Base-by-base conservation (phyloP, 2,113 vertebrate genomes). In the Drymodes brunneopygia region DNA sequence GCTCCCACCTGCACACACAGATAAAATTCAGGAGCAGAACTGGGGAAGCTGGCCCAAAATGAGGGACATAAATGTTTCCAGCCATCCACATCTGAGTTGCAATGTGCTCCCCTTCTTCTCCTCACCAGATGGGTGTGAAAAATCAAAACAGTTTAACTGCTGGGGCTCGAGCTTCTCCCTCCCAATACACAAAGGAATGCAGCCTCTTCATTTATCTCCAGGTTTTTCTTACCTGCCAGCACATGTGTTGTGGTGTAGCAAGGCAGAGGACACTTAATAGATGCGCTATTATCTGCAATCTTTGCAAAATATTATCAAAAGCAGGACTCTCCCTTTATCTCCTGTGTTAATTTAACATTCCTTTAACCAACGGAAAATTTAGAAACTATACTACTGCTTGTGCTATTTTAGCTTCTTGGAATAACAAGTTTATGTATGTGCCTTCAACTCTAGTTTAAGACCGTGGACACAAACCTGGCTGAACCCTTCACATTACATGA, bases 391-490 rank as follows among this genome's bases (percentile, higher is more conserved):
- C 5, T 40, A 57, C 19, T 67, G 38, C 53, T 91, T 69, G 57
- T 72, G 8, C 27, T 86, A 21, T 45, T 80, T 75, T 42, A 72
- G 11, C 21, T 38, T 64, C n/a, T 56, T 86, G 60, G 58, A 91
- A 65, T 31, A 85, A 85, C 23, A 80, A 25, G 29, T 13, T 90
- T 78, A 10, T 19, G 16, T n/a, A 35, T 4, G 11, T 51, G 53
- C 20, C 54, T 81, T 54, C 42, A 79, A 45, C 8, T 29, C 13
- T 29, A 42, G 18, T 29, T 44, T 38, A 67, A 82, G 25, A 53
- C 19, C 0, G 0, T 1, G 4, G 42, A 35, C 33, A 82, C 21
- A 64, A 38, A 61, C 5, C 0, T 1, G 24, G 18, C 2, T 47
- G 44, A 92, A 71, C 19, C 33, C 31, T 75, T 45, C 48, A 25